Evolutionary conservation across 1,140 invertebrate genomes (phyloP).

Genomic region (Meloidogyne hapla): DNA sequence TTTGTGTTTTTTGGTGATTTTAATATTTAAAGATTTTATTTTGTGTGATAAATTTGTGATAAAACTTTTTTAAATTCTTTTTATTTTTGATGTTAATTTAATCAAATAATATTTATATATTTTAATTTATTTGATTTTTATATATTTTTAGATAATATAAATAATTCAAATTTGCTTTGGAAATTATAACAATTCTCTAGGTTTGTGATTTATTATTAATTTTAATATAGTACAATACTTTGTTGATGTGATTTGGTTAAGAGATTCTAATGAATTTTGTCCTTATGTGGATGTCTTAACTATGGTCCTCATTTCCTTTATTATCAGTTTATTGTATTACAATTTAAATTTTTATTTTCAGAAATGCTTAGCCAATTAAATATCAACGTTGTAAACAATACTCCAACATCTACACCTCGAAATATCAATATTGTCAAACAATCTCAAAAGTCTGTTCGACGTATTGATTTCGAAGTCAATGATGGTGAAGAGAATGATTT

Average conservation of each 20-base stretch:
- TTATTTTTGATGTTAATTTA: not conserved
- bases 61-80: not conserved
- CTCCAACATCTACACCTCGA: constrained; percentile 1
- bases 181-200: too few relatives aligned
- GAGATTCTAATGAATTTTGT: too few relatives aligned
- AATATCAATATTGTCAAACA: not conserved
- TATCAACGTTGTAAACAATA: constrained; percentile 20
- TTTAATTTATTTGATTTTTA: too few relatives aligned
- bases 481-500: not conserved
- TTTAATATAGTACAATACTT: too few relatives aligned
- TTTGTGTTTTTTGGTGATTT: not conserved
- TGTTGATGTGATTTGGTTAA: too few relatives aligned
- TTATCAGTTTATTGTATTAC: not conserved
- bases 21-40: not conserved
- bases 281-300: too few relatives aligned
- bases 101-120: not conserved
- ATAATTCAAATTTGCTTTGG: too few relatives aligned
- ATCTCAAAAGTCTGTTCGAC: not conserved
- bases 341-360: not conserved
- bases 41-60: not conserved
- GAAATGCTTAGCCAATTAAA: constrained; percentile 7
- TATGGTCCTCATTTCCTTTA: not conserved
- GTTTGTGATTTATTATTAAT: too few relatives aligned
- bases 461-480: not conserved
- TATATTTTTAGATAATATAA: too few relatives aligned